Conservation (phyloP, 2,888 invertebrate species). For the Lasioglossum marginatum region DNA sequence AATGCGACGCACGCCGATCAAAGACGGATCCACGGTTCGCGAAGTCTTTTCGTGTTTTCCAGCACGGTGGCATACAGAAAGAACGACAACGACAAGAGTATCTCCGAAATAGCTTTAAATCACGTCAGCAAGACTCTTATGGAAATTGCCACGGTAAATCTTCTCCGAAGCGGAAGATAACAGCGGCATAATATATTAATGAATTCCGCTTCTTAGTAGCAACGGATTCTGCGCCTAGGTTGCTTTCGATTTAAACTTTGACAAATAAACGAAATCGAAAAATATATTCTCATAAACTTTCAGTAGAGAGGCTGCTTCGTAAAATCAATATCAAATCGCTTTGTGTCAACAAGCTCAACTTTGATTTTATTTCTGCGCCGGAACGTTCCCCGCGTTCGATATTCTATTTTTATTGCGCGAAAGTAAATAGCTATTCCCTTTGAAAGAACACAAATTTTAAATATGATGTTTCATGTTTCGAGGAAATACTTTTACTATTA, state of each 20-base stretch:
- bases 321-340: not conserved
- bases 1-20: slow-evolving; percentile 2
- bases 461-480: not conserved
- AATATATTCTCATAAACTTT: not conserved
- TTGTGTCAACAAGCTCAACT: not conserved
- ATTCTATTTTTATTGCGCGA: not conserved
- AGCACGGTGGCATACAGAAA: not conserved
- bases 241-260: not conserved
- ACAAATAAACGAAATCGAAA: not conserved
- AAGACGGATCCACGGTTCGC: not conserved
- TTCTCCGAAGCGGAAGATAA: slow-evolving; percentile 7
- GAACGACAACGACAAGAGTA: not conserved
- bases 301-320: not conserved
- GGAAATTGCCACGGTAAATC: slow-evolving; percentile 22
- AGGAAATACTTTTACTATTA: not conserved
- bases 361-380: not conserved
- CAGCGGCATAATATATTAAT: slow-evolving; percentile 7
- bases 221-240: not conserved
- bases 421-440: not conserved
- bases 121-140: not conserved
- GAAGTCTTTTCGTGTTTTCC: not conserved
- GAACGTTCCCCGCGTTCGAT: not conserved
- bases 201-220: slow-evolving; percentile 26
- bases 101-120: not conserved
- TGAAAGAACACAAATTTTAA: not conserved